These are phyloP conservation scores for Heliconius erato DNA, from an alignment of 2,888 invertebrate genomes.

Conservation along the genomic window DNA sequence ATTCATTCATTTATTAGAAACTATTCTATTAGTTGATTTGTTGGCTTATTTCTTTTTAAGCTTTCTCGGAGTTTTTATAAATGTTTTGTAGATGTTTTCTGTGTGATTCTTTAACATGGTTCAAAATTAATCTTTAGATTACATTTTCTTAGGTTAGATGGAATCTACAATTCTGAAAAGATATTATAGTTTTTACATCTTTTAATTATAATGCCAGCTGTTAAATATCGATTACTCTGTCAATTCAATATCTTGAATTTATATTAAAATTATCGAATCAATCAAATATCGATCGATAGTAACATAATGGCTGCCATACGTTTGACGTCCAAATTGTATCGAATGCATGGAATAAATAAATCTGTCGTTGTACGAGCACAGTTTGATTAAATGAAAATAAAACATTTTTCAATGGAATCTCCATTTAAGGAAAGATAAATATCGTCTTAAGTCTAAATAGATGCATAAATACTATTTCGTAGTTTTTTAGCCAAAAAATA, in stretches of 20 bases:
- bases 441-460: no score
- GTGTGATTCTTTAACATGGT: no score
- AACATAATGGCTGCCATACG: conserved; percentile 21
- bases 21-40: not conserved
- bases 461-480: no score
- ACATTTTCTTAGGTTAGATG: not conserved
- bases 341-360: conserved; percentile 21
- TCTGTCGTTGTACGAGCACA: not conserved
- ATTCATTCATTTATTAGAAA: not conserved
- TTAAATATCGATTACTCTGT: not conserved
- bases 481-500: no score
- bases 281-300: conserved; percentile 10
- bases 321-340: conserved; percentile 5
- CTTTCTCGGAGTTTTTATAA: not conserved
- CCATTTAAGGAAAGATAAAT: no score
- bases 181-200: not conserved
- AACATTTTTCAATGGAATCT: no score
- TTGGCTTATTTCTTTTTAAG: not conserved
- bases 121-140: no score
- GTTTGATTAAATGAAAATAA: not conserved
- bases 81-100: not conserved
- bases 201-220: no score
- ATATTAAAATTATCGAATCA: not conserved
- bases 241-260: not conserved
- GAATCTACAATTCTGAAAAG: no score